These are phyloP conservation scores for Chlamydotis undulata DNA, from an alignment of 2,113 vertebrate genomes.

Conservation along the genomic window DNA sequence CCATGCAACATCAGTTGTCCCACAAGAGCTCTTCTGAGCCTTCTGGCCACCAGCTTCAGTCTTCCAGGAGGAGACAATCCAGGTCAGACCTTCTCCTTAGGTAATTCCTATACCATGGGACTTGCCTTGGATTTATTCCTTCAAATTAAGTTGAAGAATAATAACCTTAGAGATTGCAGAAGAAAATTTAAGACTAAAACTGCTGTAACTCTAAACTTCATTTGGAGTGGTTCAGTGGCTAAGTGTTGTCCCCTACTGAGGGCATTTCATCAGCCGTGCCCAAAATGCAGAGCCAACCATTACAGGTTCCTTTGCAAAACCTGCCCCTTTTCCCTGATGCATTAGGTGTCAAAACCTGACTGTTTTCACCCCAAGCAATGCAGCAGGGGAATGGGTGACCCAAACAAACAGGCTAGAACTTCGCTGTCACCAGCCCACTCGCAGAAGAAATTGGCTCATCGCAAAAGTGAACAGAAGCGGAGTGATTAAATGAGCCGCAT, in stretches of 20 bases:
- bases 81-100: not conserved
- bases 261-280: not conserved
- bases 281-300: not conserved
- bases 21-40: not conserved
- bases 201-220: not conserved
- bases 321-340: not conserved
- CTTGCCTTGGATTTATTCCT: not conserved
- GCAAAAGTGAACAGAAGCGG: not conserved
- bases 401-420: not conserved
- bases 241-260: not conserved
- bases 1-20: not conserved
- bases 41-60: not conserved
- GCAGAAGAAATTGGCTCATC: not conserved
- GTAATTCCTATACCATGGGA: not conserved
- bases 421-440: not conserved
- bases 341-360: not conserved
- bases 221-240: not conserved
- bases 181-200: not conserved
- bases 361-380: not conserved
- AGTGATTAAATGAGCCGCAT: not conserved
- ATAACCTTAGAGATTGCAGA: not conserved
- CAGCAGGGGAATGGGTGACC: not conserved
- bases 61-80: not conserved
- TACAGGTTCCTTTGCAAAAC: not conserved
- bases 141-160: not conserved